phyloP scores from a whole-genome alignment of 2,797 vertebrate species.

The Sitta carolinensis region DNA sequence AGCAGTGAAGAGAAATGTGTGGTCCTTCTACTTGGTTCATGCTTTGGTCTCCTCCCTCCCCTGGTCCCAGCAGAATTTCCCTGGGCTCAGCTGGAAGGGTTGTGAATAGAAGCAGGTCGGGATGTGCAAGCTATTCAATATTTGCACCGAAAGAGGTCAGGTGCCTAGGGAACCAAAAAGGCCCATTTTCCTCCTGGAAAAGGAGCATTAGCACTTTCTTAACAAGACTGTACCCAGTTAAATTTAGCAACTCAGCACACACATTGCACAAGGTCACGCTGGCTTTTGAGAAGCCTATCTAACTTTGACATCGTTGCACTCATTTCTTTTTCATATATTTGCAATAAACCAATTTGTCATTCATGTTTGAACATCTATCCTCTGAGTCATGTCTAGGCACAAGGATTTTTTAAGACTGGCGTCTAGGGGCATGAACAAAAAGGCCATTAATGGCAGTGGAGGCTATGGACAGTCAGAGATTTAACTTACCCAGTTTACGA shows the following conservation, averaged over 20 bases:
- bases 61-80: neutral
- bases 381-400: slow-evolving; percentile 71
- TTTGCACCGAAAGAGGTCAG: slow-evolving; percentile 52
- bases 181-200: slow-evolving; percentile 46
- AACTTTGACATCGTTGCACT: slow-evolving; percentile 41
- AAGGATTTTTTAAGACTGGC: slow-evolving; percentile 27
- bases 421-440: slow-evolving; percentile 60
- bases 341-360: slow-evolving; percentile 64
- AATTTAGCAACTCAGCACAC: slow-evolving; percentile 33
- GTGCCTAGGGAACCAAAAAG: slow-evolving; percentile 54
- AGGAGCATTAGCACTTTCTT: slow-evolving; percentile 62
- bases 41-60: neutral
- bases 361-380: slow-evolving; percentile 68
- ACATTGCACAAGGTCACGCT: slow-evolving; percentile 5
- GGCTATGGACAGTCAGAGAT: slow-evolving; percentile 39
- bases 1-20: neutral
- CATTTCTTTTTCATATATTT: slow-evolving; percentile 62
- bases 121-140: slow-evolving; percentile 40
- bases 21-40: fast-evolving
- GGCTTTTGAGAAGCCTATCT: slow-evolving; percentile 44
- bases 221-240: slow-evolving; percentile 41
- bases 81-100: slow-evolving; percentile 35
- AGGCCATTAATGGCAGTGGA: slow-evolving; percentile 59
- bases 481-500: slow-evolving; percentile 41
- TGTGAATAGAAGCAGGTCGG: slow-evolving; percentile 44